Base-by-base conservation (phyloP, 2,888 invertebrate genomes). In the Caradrina clavipalpis region DNA sequence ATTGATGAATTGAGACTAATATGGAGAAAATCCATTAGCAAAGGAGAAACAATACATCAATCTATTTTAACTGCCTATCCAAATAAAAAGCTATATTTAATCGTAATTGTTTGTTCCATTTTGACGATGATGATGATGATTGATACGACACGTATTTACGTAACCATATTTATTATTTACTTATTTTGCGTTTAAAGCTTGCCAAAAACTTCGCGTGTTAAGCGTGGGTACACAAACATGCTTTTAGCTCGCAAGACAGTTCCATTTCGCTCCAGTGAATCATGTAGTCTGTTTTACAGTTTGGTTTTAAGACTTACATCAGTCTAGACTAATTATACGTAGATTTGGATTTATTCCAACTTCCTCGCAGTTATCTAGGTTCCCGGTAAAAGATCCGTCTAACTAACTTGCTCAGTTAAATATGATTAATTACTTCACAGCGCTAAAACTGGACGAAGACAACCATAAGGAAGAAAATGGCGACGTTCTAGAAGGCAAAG, bases 401-500 rank as follows among this genome's bases (percentile, higher is more conserved):
- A 66, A 56, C 66, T 82, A 76, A 80, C 73, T 74, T 50, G 49
- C 55, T 42, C 62, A 76, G 83, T 75, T 76, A 69, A 78, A 78
- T 60, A 82, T 88, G 84, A 88, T 86, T 83, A 75, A 87, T 84
- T 77, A 53, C 80, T 88, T 87, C 84, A 88, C 96, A 88, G 97
- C 97, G 39, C 89, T 97, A 60, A 97, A 97, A 91, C 92, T 97
- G 58, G 97, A 97, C 62, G 96, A 96, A 57, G 96, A 96, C 8
- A 96, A 97, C 75, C 88, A 96, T 62, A 94, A 94, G 62, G 87
- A 96, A 11, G 93, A 94, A 10, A 94, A 91, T 58, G 95, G 95
- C 73, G 96, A 96, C 49, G 78, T 84, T 2, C 83, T 89, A 15
- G 95, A 95, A 10, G 97, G 96, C 26, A 97, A 97, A 89, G 96